Conservation (phyloP, 2,797 vertebrate species). For the Malacoraja senta region DNA sequence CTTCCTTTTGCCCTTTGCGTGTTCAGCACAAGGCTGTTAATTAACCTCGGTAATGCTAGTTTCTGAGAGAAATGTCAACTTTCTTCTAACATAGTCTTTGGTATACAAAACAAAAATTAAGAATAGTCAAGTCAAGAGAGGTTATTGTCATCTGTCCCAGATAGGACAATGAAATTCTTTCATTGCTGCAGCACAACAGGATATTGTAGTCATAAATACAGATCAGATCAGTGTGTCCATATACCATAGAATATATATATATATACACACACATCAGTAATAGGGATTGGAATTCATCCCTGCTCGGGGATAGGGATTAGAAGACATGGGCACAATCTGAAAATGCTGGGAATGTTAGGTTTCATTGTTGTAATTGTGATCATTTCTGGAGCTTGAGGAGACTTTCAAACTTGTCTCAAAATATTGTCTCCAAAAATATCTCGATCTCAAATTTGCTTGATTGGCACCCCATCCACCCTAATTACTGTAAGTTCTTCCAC, state of each 20-base stretch:
- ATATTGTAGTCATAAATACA: too few species aligned
- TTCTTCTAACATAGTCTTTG: neutral
- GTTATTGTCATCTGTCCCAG: too few species aligned
- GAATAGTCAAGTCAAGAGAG: neutral
- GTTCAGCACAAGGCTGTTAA: neutral
- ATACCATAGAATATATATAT: too few species aligned
- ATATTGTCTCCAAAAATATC: neutral
- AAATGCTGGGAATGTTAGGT: neutral
- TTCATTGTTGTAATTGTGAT: neutral
- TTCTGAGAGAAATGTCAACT: neutral
- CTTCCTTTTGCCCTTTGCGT: neutral
- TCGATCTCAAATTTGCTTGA: neutral
- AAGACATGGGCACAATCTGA: neutral
- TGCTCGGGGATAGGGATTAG: neutral
- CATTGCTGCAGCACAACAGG: too few species aligned
- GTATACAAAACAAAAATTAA: neutral
- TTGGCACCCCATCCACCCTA: too few species aligned
- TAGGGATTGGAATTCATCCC: too few species aligned
- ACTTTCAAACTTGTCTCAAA: neutral
- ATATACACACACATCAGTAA: too few species aligned
- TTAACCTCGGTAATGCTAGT: neutral
- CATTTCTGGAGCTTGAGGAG: neutral
- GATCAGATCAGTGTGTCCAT: too few species aligned
- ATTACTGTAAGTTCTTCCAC: too few species aligned
- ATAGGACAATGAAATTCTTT: too few species aligned